Conservation (phyloP, 1,140 invertebrate genomes). For the Eurosta solidaginis region DNA sequence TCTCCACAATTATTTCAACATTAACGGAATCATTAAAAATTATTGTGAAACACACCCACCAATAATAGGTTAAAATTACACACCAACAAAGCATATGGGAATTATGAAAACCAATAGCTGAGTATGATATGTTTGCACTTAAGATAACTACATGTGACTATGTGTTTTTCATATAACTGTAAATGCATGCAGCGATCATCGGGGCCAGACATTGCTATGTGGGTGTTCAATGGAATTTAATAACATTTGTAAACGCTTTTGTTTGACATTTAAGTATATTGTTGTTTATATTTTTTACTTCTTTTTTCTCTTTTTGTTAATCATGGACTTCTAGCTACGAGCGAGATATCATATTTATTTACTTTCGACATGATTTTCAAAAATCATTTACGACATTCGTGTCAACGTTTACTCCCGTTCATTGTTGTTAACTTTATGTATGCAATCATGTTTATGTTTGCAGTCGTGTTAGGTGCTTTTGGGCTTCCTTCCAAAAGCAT, state of each 20-base stretch:
- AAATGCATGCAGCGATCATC: too few species aligned
- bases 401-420: background rate
- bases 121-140: too few species aligned
- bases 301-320: slow-evolving; percentile 38
- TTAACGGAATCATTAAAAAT: too few species aligned
- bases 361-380: slow-evolving; percentile 39
- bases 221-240: background rate
- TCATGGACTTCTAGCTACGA: slow-evolving; percentile 40
- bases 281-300: background rate
- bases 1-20: too few species aligned
- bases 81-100: too few species aligned
- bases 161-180: too few species aligned
- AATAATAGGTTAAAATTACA: background rate
- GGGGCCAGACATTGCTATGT: background rate
- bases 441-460: background rate
- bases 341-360: background rate
- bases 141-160: too few species aligned
- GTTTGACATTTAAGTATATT: background rate
- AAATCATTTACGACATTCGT: slow-evolving; percentile 57
- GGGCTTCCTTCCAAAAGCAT: background rate
- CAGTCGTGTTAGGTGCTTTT: background rate
- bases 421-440: background rate
- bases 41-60: background rate
- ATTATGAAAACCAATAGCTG: too few species aligned
- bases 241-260: background rate